Base-by-base conservation (phyloP, 2,888 invertebrate genomes). In the Ethmia dodecea region DNA sequence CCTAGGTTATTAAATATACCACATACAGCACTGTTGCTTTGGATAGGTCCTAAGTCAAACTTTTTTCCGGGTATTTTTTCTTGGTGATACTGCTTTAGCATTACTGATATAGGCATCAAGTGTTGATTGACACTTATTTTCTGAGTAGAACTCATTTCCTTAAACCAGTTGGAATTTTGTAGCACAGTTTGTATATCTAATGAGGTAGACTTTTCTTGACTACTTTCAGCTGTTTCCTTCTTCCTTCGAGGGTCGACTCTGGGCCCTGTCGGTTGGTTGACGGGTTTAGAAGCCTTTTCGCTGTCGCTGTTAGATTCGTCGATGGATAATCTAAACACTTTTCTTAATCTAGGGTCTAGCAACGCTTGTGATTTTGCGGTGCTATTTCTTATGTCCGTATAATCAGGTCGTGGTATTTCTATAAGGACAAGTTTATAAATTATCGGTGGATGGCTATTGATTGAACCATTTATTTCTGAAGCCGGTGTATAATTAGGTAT, bases 381-480 rank as follows among this genome's bases (percentile, higher is more conserved):
- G 49, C 89, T 91, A 37, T 92, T 80, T 54, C 92, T 91, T 33
- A 94, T 87, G 42, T 93, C 92, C 0, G 90, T 91, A 60, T 93
- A 94, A 61, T 93, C 92, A 0, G 94, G 92, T 24, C 91, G 87
- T 0, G 93, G 92, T 55, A 94, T 90, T 37, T 91, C 90, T 35
- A 94, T 68, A 40, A 56, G 37, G 37, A 73, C 55, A 50, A 91
- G 80, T 64, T 90, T 91, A 84, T 92, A 96, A 0, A 77, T 52
- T 33, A 95, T 91, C 0, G 93, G 92, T 0, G 91, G 89, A 65
- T 95, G 95, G 26, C 93, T 92, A 33, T 90, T 90, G 28, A 94
- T 88, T 22, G 94, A 93, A 5, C 93, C 95, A 60, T 95, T 94
- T 42, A 96, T 95, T 83, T 96, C 96, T 0, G 92, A 93, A 14